Percentiles rank a stretch among this genome's conserved stretches.
phyloP scores from a whole-genome alignment of 2,888 invertebrate species.

The Xestoiulus laeticollis region DNA sequence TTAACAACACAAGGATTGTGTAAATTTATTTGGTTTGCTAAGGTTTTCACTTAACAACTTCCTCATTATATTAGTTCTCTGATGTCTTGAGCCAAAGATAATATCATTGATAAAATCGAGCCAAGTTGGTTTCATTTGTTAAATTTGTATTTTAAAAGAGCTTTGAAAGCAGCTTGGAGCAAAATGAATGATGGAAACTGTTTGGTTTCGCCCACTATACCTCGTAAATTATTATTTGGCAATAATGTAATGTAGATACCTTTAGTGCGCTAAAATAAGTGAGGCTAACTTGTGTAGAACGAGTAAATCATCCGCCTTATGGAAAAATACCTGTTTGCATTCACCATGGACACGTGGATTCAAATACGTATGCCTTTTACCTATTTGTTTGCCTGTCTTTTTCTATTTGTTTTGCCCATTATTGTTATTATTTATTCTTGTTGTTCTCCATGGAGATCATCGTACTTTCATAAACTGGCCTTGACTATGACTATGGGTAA shows the following conservation, averaged over 20 bases:
- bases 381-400: not conserved
- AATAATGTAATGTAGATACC: not conserved
- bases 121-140: not conserved
- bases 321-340: not conserved
- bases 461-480: not conserved
- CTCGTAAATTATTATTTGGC: constrained; percentile 25
- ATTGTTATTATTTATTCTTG: constrained; percentile 28
- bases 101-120: not conserved
- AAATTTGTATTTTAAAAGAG: not conserved
- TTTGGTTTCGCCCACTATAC: constrained; percentile 32
- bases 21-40: not conserved
- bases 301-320: not conserved
- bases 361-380: not conserved
- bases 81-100: constrained; percentile 10
- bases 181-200: not conserved
- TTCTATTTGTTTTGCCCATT: not conserved
- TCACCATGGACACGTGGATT: not conserved
- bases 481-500: not conserved
- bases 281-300: not conserved
- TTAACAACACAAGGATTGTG: not conserved
- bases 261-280: not conserved
- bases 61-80: not conserved
- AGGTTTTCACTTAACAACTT: constrained; percentile 8
- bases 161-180: not conserved
- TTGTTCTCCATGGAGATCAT: not conserved